Percentiles rank a stretch among this genome's conserved stretches.
phyloP scores from a whole-genome alignment of 1,140 invertebrate species.

The Drosophila bocqueti region DNA sequence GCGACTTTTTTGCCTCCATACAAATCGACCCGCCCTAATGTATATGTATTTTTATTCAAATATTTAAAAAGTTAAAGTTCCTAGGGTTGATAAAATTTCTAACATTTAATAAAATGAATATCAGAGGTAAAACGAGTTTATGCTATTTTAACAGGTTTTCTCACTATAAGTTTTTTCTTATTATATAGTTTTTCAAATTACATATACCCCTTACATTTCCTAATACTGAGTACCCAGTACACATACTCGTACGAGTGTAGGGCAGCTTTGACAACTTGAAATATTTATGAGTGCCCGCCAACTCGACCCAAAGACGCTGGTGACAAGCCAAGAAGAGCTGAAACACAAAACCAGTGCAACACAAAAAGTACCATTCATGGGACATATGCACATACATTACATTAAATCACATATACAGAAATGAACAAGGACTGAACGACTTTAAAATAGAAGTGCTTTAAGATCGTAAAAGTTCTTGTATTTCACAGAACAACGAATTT shows the following conservation, averaged over 20 bases:
- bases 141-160: background rate
- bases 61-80: too few species aligned
- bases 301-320: slow-evolving; percentile 45
- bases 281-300: slow-evolving; percentile 53
- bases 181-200: background rate
- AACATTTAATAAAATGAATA: too few species aligned
- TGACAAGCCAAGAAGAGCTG: slow-evolving; percentile 50
- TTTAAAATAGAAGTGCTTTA: background rate
- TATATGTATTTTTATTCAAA: too few species aligned
- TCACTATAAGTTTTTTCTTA: background rate
- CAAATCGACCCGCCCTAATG: too few species aligned
- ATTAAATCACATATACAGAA: background rate
- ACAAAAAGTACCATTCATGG: slow-evolving; percentile 15
- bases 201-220: background rate
- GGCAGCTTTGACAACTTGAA: slow-evolving; percentile 50
- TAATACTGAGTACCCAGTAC: slow-evolving; percentile 8
- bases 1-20: too few species aligned
- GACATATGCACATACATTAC: slow-evolving; percentile 3
- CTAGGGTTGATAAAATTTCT: too few species aligned
- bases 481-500: background rate
- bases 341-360: slow-evolving; percentile 32
- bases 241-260: slow-evolving; percentile 13
- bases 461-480: background rate
- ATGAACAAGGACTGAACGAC: background rate
- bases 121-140: background rate